Evolutionary conservation across 1,140 invertebrate genomes (phyloP).

Genomic region (Drosophila yakuba): DNA sequence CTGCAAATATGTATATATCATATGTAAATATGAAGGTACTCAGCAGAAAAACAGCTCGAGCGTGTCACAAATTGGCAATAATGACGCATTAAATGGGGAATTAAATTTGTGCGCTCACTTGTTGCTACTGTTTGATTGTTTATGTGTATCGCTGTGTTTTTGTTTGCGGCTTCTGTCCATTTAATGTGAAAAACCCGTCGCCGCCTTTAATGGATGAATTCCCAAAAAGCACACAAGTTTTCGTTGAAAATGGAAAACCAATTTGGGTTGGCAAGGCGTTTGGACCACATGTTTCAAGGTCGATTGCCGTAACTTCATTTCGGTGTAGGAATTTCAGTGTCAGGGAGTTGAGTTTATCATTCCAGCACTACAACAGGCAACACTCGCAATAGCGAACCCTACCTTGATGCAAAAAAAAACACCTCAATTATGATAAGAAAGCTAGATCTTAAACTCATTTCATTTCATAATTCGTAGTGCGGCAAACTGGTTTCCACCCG

Average conservation of each 20-base stretch:
- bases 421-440: not conserved
- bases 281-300: slow-evolving; percentile 57
- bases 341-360: slow-evolving; percentile 7
- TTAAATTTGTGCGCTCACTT: slow-evolving; percentile 66
- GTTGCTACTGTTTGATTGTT: slow-evolving; percentile 43
- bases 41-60: slow-evolving; percentile 3
- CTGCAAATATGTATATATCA: too few species aligned
- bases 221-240: slow-evolving; percentile 45
- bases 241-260: slow-evolving; percentile 44
- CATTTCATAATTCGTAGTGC: not conserved
- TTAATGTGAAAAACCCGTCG: slow-evolving; percentile 45
- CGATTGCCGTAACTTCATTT: slow-evolving; percentile 28
- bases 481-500: not conserved
- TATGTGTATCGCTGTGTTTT: slow-evolving; percentile 29
- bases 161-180: slow-evolving; percentile 39
- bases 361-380: not conserved
- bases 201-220: slow-evolving; percentile 49
- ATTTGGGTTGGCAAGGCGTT: slow-evolving; percentile 51
- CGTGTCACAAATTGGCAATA: slow-evolving; percentile 57
- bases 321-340: slow-evolving; percentile 21
- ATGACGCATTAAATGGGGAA: slow-evolving; percentile 73
- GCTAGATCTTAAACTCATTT: not conserved
- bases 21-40: too few species aligned
- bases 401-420: not conserved
- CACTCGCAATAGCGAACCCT: not conserved